Evolutionary conservation across 2,888 invertebrate genomes (phyloP).

Genomic region (Drosophila testacea): DNA sequence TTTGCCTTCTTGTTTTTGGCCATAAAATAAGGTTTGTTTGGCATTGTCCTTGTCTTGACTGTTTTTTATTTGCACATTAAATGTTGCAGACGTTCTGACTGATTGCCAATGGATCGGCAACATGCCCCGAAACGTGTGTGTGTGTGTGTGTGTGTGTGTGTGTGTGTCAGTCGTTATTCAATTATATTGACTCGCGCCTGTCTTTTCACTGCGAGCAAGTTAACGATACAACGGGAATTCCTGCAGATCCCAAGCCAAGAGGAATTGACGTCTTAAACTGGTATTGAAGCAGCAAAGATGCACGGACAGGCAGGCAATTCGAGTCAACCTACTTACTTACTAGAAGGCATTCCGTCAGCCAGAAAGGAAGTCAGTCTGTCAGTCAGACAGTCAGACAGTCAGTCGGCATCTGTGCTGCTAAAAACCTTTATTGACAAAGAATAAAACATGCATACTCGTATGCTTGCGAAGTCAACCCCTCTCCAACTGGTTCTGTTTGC

Average conservation of each 20-base stretch:
- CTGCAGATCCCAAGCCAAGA: slow-evolving; percentile 18
- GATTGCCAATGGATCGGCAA: slow-evolving; percentile 66
- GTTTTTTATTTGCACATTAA: slow-evolving; percentile 79
- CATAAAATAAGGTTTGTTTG: slow-evolving; percentile 76
- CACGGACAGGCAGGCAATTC: slow-evolving; percentile 47
- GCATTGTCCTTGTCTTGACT: slow-evolving; percentile 68
- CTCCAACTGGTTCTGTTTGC: slow-evolving; percentile 10
- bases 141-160: slow-evolving; percentile 19
- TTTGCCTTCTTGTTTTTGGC: slow-evolving; percentile 57
- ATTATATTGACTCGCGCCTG: slow-evolving; percentile 78
- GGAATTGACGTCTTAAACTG: slow-evolving; percentile 26
- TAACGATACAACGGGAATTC: slow-evolving; percentile 54
- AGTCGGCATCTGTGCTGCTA: slow-evolving; percentile 32
- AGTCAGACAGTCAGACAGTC: slow-evolving; percentile 33
- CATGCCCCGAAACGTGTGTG: slow-evolving; percentile 27
- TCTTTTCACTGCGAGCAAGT: slow-evolving; percentile 63
- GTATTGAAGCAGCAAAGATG: slow-evolving; percentile 20
- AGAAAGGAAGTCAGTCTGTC: slow-evolving; percentile 28
- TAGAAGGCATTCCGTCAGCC: slow-evolving; percentile 32
- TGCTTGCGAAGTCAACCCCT: slow-evolving; percentile 4
- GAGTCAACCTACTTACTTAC: slow-evolving; percentile 39
- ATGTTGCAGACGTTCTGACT: slow-evolving; percentile 73
- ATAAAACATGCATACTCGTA: slow-evolving; percentile 68
- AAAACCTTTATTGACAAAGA: slow-evolving; percentile 67
- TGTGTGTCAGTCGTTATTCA: slow-evolving; percentile 63